Conservation (phyloP, 2,888 invertebrate genomes). For the Caradrina clavipalpis region DNA sequence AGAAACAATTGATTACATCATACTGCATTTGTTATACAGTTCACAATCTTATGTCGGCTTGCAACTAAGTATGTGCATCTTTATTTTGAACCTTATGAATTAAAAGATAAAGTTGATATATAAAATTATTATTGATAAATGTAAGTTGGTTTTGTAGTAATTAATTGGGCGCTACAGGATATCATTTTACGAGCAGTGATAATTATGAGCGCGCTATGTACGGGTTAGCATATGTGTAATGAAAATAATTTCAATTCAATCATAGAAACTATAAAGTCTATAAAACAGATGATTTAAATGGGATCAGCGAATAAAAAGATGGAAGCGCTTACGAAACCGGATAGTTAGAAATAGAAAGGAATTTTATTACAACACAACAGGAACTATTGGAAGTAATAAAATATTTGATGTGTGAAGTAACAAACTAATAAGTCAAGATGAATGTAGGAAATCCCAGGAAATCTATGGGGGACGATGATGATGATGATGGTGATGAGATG, state of each 20-base stretch:
- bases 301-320: constrained; percentile 18
- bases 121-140: constrained; percentile 1
- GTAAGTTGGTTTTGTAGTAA: constrained; percentile 66
- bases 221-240: constrained; percentile 52
- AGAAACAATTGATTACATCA: constrained; percentile 57
- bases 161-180: constrained; percentile 76
- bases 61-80: constrained; percentile 16
- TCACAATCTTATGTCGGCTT: constrained; percentile 37
- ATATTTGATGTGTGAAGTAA: background rate
- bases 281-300: constrained; percentile 32
- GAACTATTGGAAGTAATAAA: background rate
- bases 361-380: background rate
- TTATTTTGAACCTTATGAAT: constrained; percentile 65
- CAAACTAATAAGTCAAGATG: background rate
- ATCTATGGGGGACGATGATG: no score
- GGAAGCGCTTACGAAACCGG: constrained; percentile 11
- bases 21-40: constrained; percentile 38
- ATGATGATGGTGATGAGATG: no score
- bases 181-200: constrained; percentile 74
- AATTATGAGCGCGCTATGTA: constrained; percentile 66
- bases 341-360: background rate
- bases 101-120: constrained; percentile 23
- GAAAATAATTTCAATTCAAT: constrained; percentile 56
- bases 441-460: background rate
- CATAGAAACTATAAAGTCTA: constrained; percentile 36